Evolutionary conservation across 1,140 invertebrate species (phyloP).

Genomic region (Ridgeia piscesae): DNA sequence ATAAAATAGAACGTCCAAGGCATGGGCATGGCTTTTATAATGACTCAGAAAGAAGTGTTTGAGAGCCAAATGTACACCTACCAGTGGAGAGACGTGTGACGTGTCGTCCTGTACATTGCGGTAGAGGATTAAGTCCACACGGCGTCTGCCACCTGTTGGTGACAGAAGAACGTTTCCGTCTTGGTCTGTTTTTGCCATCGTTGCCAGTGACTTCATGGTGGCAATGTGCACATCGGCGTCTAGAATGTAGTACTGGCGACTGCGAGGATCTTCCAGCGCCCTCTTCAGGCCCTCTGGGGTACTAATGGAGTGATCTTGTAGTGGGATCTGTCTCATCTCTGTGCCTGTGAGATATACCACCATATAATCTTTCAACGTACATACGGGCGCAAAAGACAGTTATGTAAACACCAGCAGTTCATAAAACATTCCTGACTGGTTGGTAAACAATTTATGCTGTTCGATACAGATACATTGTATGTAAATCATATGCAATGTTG

Average conservation of each 20-base stretch:
- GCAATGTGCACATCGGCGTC: slow-evolving; percentile 38
- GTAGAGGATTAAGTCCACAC: slow-evolving; percentile 38
- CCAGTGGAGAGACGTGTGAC: not conserved
- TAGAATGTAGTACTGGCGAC: slow-evolving; percentile 34
- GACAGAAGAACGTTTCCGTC: slow-evolving; percentile 33
- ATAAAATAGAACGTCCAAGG: slow-evolving; percentile 13
- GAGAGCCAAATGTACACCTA: not conserved
- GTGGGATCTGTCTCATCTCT: slow-evolving; percentile 30
- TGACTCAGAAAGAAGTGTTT: not conserved
- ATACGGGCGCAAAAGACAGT: too few species aligned
- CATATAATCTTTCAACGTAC: not conserved
- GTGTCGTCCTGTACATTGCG: slow-evolving; percentile 20
- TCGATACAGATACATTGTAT: too few species aligned
- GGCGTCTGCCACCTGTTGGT: slow-evolving; percentile 34
- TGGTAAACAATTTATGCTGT: too few species aligned
- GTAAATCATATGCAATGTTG: too few species aligned
- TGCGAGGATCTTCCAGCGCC: slow-evolving; percentile 31
- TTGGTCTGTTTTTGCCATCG: slow-evolving; percentile 27
- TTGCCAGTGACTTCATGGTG: slow-evolving; percentile 15
- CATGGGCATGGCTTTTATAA: not conserved
- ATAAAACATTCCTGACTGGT: too few species aligned
- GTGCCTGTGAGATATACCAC: slow-evolving; percentile 29
- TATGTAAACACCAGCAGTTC: not conserved
- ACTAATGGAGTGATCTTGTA: slow-evolving; percentile 31
- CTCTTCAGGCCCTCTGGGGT: slow-evolving; percentile 34